Percentiles rank a stretch among this genome's conserved stretches.
Evolutionary conservation across 2,797 vertebrate genomes (phyloP).

Genomic region (Gobio occitaniae): DNA sequence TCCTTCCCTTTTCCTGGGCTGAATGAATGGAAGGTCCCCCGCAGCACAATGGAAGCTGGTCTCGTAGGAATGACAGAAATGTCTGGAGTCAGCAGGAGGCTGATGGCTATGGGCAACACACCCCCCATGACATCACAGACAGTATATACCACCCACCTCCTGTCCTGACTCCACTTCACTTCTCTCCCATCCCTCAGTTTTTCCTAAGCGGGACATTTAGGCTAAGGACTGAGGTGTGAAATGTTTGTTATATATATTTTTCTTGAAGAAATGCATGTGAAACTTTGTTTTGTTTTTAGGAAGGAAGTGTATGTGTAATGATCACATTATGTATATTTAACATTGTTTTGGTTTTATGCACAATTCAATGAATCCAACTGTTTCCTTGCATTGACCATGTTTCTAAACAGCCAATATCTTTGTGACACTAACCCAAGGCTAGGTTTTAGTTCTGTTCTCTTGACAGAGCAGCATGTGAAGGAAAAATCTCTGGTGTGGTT

Average conservation of each 20-base stretch:
- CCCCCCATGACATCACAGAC: conserved; percentile 58
- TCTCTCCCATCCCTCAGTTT: conserved; percentile 8
- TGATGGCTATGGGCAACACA: conserved; percentile 49
- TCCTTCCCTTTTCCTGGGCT: conserved; percentile 56
- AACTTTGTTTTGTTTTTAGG: background rate
- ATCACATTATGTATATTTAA: background rate
- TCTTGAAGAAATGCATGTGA: background rate
- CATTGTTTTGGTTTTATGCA: background rate
- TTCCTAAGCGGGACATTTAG: conserved; percentile 11
- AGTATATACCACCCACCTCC: conserved; percentile 22
- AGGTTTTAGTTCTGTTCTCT: background rate
- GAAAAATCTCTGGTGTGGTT: conserved; percentile 26
- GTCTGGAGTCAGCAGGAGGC: conserved; percentile 65
- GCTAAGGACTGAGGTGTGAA: background rate
- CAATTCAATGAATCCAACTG: background rate
- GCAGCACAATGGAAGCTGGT: conserved; percentile 63
- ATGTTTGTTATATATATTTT: background rate
- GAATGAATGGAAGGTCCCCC: conserved; percentile 61
- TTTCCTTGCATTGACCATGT: background rate
- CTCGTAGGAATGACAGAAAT: conserved; percentile 63
- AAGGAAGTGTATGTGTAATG: background rate
- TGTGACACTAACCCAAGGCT: conserved; percentile 1
- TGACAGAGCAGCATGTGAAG: background rate
- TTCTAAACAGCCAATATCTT: conserved; percentile 21
- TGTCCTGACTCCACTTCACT: conserved; percentile 8